phyloP scores from a whole-genome alignment of 2,113 vertebrate species.

The Paralichthys olivaceus region DNA sequence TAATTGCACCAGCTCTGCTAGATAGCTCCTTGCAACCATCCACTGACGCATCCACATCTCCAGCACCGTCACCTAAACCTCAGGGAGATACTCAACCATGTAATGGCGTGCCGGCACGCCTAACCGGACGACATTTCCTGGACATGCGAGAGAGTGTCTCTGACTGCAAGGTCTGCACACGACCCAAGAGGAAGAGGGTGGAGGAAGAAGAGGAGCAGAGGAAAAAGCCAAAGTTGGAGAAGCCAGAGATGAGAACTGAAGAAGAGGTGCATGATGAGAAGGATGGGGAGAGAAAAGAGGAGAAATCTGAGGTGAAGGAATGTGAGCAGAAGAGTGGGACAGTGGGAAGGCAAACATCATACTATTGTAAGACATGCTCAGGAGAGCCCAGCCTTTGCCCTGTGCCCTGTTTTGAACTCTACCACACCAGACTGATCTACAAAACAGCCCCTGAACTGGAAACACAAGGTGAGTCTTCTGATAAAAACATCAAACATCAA shows the following conservation, averaged over 20 bases:
- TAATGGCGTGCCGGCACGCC: conserved; percentile 58
- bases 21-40: conserved; percentile 51
- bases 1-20: conserved; percentile 66
- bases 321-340: conserved; percentile 19
- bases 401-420: conserved; percentile 78
- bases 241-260: not conserved
- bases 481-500: not conserved
- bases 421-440: conserved; percentile 76
- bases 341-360: conserved; percentile 24
- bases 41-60: conserved; percentile 50
- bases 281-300: conserved; percentile 1
- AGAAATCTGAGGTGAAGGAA: conserved; percentile 13
- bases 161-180: conserved; percentile 71
- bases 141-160: conserved; percentile 44
- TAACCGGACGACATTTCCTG: conserved; percentile 75
- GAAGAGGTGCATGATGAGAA: not conserved
- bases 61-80: conserved; percentile 21
- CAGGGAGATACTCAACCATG: conserved; percentile 32
- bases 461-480: conserved; percentile 50
- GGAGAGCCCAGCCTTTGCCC: conserved; percentile 75
- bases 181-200: conserved; percentile 52
- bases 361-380: conserved; percentile 75
- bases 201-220: conserved; percentile 41
- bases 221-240: conserved; percentile 13
- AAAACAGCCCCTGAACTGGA: conserved; percentile 50